Base-by-base conservation (phyloP, 2,113 vertebrate genomes). In the Cyanocitta stelleri region DNA sequence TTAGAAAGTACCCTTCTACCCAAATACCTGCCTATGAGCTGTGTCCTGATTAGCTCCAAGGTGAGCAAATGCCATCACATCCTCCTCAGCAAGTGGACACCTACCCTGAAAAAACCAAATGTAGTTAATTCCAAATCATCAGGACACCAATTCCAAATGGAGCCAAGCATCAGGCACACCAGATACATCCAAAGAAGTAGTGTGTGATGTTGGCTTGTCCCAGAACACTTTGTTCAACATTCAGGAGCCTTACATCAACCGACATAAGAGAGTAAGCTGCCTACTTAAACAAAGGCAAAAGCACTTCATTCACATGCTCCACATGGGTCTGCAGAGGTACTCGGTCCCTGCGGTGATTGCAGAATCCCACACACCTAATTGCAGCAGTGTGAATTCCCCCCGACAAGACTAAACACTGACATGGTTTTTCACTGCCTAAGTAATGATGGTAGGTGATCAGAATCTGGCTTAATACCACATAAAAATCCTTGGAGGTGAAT, bases 401-500 rank as follows among this genome's bases (percentile, higher is more conserved):
- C 4, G 2, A 54, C 23, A 85, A 79, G 13, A 52, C 35, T 48
- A 54, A 95, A 71, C 29, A 51, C 17, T 41, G 35, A 73, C 29
- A 61, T 14, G 29, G 19, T 58, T 91, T 89, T 91, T 76, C 62
- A 78, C 24, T 44, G 24, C 52, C 58, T 68, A 59, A 67, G 44
- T 71, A 82, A 52, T 29, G 68, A 71, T 18, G 33, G 33, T n/a
- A 63, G 56, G 49, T 85, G 54, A 93, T 83, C 58, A 82, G 62
- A 95, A 73, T 76, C 62, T 91, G 78, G 7, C 35, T 54, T 62
- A 76, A 92, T 20, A 67, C 17, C 39, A 37, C 41, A 52, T 39
- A 68, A 68, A 87, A 78, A 9, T 49, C 7, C 12, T 51, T 84
- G 35, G 8, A 89, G 44, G 7, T 68, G 97, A 75, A 98, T 98